Percentiles rank a stretch among this genome's conserved stretches.
These are phyloP conservation scores for Oncopodura yosiiana DNA, from an alignment of 1,140 invertebrate species.

Conservation along the genomic window DNA sequence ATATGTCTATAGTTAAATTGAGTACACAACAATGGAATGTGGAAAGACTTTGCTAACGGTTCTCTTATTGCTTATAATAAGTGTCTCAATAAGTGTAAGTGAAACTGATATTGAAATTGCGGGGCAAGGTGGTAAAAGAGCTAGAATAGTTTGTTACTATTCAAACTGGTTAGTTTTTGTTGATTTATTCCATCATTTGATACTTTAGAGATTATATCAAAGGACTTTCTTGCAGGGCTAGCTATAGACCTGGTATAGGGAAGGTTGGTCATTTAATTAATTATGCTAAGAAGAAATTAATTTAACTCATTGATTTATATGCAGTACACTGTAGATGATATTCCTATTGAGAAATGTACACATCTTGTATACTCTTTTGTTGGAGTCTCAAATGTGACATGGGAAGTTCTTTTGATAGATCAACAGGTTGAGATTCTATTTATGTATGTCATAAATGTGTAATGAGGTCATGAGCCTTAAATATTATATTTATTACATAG, in stretches of 20 bases:
- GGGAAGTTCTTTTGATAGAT: constrained; percentile 38
- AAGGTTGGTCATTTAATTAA: no score
- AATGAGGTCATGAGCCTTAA: no score
- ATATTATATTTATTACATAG: constrained; percentile 40
- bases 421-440: constrained; percentile 29
- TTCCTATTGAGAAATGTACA: constrained; percentile 40
- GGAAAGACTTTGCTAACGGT: not conserved
- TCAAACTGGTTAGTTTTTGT: constrained; percentile 46
- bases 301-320: no score
- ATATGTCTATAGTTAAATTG: no score
- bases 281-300: no score
- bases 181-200: not conserved
- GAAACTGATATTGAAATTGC: not conserved
- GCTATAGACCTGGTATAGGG: constrained; percentile 37
- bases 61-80: not conserved
- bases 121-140: constrained; percentile 37
- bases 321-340: constrained; percentile 41
- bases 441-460: no score
- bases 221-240: no score
- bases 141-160: constrained; percentile 74
- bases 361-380: constrained; percentile 42
- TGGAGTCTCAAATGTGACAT: constrained; percentile 39
- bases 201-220: constrained; percentile 28
- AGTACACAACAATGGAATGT: no score
- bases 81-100: not conserved